Evolutionary conservation across 2,113 vertebrate genomes (phyloP).

Genomic region (Irena cyanogastra): DNA sequence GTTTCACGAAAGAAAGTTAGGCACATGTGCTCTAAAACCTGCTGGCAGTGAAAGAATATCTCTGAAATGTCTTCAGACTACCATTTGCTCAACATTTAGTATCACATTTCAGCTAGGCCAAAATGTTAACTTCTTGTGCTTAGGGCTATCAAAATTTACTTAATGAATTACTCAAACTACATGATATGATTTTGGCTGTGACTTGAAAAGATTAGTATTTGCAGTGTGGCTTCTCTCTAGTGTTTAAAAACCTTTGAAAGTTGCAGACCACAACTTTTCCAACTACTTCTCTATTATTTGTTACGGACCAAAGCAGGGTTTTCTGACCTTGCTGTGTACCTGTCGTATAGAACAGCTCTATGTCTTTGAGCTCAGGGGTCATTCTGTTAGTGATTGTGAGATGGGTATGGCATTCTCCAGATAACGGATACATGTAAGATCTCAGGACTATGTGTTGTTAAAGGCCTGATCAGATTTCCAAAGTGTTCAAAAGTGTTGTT

Average conservation of each 20-base stretch:
- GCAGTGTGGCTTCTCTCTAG: background rate
- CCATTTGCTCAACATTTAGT: background rate
- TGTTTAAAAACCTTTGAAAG: background rate
- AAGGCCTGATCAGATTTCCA: background rate
- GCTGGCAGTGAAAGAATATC: background rate
- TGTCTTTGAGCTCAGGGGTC: background rate
- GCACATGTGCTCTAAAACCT: background rate
- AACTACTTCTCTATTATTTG: background rate
- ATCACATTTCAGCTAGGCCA: background rate
- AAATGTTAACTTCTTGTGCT: background rate
- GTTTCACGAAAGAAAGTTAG: background rate
- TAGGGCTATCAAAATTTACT: background rate
- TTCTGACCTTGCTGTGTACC: background rate
- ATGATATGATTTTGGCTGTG: background rate
- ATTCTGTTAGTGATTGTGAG: background rate
- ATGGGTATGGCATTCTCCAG: background rate
- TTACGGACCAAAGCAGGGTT: background rate
- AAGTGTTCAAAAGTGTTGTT: background rate
- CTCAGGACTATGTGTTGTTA: rapidly evolving
- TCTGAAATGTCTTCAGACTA: background rate
- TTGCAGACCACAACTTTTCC: background rate
- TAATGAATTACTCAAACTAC: background rate
- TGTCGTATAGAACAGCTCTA: background rate
- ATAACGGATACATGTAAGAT: rapidly evolving
- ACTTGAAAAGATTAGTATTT: background rate